Evolutionary conservation across 2,888 invertebrate species (phyloP).

Genomic region (Acronicta aceris): DNA sequence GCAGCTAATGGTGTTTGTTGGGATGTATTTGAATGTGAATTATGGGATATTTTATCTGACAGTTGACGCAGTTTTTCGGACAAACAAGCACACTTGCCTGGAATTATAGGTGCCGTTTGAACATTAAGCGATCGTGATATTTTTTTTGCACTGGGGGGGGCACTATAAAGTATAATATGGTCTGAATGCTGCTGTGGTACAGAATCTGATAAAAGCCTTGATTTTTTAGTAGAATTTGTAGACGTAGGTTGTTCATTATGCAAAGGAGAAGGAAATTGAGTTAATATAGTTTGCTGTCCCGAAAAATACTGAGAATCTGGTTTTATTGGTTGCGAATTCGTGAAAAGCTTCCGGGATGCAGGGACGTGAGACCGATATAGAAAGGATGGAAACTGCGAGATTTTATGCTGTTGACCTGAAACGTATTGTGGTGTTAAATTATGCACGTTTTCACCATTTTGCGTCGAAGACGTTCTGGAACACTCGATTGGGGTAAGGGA

Average conservation of each 20-base stretch:
- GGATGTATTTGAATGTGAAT: no score
- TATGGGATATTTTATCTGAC: no score
- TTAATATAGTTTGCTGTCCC: not conserved
- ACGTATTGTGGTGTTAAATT: constrained; percentile 2
- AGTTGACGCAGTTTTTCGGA: constrained; percentile 1
- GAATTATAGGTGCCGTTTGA: constrained; percentile 10
- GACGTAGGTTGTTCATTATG: no score
- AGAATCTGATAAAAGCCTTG: not conserved
- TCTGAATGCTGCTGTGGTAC: not conserved
- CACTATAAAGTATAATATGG: not conserved
- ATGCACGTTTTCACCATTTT: not conserved
- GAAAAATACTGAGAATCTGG: not conserved
- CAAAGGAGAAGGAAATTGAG: no score
- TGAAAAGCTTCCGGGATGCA: not conserved
- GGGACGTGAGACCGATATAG: not conserved
- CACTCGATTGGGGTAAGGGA: constrained; percentile 5
- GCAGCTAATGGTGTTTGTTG: not conserved
- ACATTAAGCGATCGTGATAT: not conserved
- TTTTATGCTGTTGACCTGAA: constrained; percentile 5
- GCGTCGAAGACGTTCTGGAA: not conserved
- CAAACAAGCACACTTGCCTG: constrained; percentile 9
- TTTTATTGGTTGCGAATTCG: not conserved
- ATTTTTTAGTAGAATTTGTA: not conserved
- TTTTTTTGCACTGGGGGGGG: not conserved
- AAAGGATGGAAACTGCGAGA: not conserved